Evolutionary conservation across 2,888 invertebrate genomes (phyloP).

Genomic region (Prosopocoilus inquinatus): DNA sequence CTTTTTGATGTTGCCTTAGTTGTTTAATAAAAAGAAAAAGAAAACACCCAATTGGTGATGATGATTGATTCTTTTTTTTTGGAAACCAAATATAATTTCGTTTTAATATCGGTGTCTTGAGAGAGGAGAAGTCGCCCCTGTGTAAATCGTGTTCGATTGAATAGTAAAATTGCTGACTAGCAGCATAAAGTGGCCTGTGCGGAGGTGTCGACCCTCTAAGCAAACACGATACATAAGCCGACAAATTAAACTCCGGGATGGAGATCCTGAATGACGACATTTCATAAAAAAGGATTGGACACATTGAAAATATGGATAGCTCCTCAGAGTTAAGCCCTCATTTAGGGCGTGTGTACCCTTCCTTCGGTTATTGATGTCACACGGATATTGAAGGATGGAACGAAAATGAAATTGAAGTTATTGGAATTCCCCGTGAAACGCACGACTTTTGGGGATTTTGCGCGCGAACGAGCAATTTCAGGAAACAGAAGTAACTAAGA

Average conservation of each 20-base stretch:
- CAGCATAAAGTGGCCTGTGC: conserved; percentile 38
- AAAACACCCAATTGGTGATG: too few species aligned
- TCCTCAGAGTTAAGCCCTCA: conserved; percentile 18
- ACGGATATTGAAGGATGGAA: conserved; percentile 7
- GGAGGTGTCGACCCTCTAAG: conserved; percentile 46
- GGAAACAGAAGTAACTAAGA: too few species aligned
- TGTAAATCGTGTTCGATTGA: conserved; percentile 39
- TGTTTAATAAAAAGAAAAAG: too few species aligned
- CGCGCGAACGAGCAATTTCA: conserved; percentile 1
- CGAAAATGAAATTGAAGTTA: conserved; percentile 20
- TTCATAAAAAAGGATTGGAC: conserved; percentile 46
- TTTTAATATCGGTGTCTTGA: neutral
- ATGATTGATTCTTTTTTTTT: too few species aligned
- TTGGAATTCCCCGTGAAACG: conserved; percentile 15
- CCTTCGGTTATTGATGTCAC: conserved; percentile 4
- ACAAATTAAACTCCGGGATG: conserved; percentile 43
- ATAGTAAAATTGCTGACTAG: conserved; percentile 41
- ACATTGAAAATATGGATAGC: conserved; percentile 34
- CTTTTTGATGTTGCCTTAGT: too few species aligned
- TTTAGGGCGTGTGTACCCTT: conserved; percentile 2
- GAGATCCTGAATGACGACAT: conserved; percentile 34
- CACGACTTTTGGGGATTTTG: conserved; percentile 6
- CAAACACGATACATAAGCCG: conserved; percentile 48
- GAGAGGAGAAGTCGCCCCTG: conserved; percentile 17
- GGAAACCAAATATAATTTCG: neutral